A percentile compares a stretch with the other conserved stretches of the same genome.
phyloP scores from a whole-genome alignment of 2,797 vertebrate genomes.

The Poeciliopsis paucimaculata region DNA sequence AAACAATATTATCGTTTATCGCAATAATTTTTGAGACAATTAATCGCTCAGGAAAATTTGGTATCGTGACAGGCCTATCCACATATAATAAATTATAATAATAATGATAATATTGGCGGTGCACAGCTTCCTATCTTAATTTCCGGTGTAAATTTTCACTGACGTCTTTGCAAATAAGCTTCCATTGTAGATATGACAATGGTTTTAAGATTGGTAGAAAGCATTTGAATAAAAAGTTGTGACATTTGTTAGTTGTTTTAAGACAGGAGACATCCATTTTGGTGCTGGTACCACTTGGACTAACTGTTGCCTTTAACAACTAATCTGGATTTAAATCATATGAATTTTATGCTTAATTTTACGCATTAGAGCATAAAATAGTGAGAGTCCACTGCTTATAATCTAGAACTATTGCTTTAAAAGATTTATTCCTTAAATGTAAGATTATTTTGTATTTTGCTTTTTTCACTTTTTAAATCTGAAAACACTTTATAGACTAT shows the following conservation, averaged over 20 bases:
- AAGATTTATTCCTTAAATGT: background rate
- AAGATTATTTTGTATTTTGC: background rate
- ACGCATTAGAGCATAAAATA: no score
- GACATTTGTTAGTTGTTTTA: background rate
- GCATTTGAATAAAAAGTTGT: background rate
- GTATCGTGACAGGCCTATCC: no score
- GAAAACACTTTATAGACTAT: background rate
- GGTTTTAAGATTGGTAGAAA: background rate
- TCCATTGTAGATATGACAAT: background rate
- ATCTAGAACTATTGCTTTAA: background rate
- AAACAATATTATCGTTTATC: no score
- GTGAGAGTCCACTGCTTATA: background rate
- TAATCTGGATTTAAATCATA: slow-evolving; percentile 2
- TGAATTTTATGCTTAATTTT: no score
- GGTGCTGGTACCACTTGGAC: background rate
- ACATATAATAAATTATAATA: background rate
- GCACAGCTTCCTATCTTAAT: background rate
- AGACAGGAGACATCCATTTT: background rate
- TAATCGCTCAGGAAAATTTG: no score
- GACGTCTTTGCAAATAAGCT: background rate
- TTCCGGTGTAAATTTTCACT: background rate
- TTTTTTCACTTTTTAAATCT: background rate
- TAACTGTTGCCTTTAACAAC: background rate
- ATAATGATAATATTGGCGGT: background rate
- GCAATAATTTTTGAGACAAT: no score